Evolutionary conservation across 1,140 invertebrate species (phyloP).

Genomic region (Camponotus floridanus): DNA sequence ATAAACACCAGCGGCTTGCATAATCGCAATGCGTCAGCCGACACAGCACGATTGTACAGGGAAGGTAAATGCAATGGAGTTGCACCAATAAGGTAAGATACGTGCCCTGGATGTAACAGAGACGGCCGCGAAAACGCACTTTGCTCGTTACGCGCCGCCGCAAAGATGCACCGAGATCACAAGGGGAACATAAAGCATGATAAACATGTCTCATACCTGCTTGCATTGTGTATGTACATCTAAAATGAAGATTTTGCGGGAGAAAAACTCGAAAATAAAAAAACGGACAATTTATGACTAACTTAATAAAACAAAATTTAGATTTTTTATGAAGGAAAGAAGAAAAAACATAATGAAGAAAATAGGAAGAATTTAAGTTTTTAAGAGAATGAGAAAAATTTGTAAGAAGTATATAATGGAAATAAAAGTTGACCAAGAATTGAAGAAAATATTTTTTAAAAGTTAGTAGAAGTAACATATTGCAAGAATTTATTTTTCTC

Average conservation of each 20-base stretch:
- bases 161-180: slow-evolving; percentile 4
- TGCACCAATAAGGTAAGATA: slow-evolving; percentile 82
- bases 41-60: slow-evolving; percentile 44
- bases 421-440: neutral
- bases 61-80: slow-evolving; percentile 52
- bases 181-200: neutral
- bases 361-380: neutral
- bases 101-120: slow-evolving; percentile 76
- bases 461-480: neutral
- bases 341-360: neutral
- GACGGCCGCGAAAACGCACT: slow-evolving; percentile 39
- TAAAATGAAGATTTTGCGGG: neutral
- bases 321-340: neutral
- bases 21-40: slow-evolving; percentile 78
- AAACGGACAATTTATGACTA: neutral
- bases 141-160: neutral
- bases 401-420: neutral
- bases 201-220: neutral
- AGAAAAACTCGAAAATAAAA: neutral
- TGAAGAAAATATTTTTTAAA: neutral
- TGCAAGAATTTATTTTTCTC: neutral
- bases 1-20: slow-evolving; percentile 75
- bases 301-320: neutral
- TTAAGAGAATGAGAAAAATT: neutral
- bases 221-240: neutral